A percentile compares a stretch with the other conserved stretches of the same genome.
These are phyloP conservation scores for Microtus pennsylvanicus DNA, from an alignment of 2,113 vertebrate species.

Conservation along the genomic window DNA sequence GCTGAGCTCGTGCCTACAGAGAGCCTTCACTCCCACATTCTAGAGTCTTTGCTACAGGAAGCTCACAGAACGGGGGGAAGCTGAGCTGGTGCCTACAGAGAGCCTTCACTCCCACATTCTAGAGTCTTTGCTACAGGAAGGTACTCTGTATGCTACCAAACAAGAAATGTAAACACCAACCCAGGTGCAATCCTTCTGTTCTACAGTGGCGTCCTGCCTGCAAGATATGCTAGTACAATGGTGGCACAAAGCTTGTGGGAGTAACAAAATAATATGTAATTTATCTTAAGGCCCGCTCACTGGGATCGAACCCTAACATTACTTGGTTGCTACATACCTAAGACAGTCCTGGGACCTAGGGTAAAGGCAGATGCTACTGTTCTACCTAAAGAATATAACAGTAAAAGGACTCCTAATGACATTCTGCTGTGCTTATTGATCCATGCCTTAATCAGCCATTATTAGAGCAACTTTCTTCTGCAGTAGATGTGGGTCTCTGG, in stretches of 20 bases:
- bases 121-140: not conserved
- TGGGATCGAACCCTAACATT: not conserved
- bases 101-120: not conserved
- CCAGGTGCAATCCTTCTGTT: not conserved
- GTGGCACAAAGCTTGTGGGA: not conserved
- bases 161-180: not conserved
- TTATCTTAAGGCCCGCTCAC: not conserved
- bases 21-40: not conserved
- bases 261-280: not conserved
- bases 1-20: too few species aligned
- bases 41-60: not conserved
- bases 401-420: not conserved
- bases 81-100: too few species aligned
- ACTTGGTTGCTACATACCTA: not conserved
- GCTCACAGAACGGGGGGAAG: too few species aligned
- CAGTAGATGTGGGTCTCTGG: not conserved
- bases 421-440: not conserved
- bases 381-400: not conserved
- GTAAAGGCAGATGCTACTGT: not conserved
- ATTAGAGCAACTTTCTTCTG: not conserved
- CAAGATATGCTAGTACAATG: not conserved
- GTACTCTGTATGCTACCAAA: not conserved
- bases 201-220: not conserved
- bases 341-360: not conserved
- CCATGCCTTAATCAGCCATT: not conserved